Evolutionary conservation across 2,797 vertebrate species (phyloP), one percentile per base, ranked within the genome.

Genomic region (Tympanoctomys barrerae): DNA sequence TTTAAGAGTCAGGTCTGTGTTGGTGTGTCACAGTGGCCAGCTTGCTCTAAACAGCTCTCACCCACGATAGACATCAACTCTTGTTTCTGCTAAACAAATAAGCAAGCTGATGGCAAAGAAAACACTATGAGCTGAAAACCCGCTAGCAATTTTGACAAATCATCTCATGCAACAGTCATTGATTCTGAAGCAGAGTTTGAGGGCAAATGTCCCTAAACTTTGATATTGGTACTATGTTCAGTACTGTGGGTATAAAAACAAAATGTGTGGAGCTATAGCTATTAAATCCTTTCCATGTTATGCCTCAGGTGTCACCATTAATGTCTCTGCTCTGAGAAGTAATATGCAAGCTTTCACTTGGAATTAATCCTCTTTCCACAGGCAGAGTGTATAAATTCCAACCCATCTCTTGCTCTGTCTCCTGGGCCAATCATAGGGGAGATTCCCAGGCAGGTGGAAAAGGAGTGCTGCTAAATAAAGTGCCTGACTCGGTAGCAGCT

Each of bases 81-180:
- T 64, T 24, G 0, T 64, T 87, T 75, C 49, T 89, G 46, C 24
- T 92, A 78, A n/a, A 93, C n/a, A 42, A 84, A 39, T 39, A 90
- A 94, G 75, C 24, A 80, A 59, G 68, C 49, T 92, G 75, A 95
- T n/a, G 96, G 84, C 16, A 77, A 81, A 28, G 19, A 49, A 90
- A 93, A 95, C n/a, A 22, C 28, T 61, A 70, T 36, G 18, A 61
- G 52, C 84, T 96, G 24, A 81, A 89, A 96, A 96, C 49, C 24
- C 57, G 82, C 42, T 36, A 52, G 54, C 33, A 62, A 79, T 36
- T 89, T 54, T 87, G 84, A 46, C 14, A 59, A 89, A 89, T 85
- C 31, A 95, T 81, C 26, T 92, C 71, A 81, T n/a, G 10, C 39
- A 86, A 87, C 18, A 91, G 26, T 22, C 87, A 94, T 4, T 13